Conservation (phyloP, 2,797 vertebrate species). For the Gallinago nigripennis region DNA sequence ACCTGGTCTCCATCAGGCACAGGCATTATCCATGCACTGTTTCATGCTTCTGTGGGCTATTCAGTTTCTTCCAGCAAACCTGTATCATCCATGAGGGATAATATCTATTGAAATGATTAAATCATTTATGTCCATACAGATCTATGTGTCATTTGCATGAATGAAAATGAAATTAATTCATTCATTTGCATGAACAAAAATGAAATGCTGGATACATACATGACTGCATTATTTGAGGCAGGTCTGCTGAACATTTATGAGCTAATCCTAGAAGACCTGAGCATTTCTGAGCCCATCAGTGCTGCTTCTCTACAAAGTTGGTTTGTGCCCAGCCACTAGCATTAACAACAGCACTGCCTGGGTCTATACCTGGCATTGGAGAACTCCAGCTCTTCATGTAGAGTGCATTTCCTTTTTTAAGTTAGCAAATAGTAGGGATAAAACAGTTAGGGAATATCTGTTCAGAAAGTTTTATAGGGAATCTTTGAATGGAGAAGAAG, state of each 20-base stretch:
- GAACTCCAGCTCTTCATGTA: not conserved
- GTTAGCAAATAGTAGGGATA: not conserved
- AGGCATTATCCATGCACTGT: not conserved
- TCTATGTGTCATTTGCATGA: not conserved
- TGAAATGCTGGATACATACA: not conserved
- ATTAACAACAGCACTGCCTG: not conserved
- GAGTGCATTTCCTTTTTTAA: not conserved
- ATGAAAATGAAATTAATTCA: not conserved
- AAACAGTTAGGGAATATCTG: not conserved
- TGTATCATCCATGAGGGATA: too few relatives aligned
- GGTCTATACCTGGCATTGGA: not conserved
- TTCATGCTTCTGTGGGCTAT: not conserved
- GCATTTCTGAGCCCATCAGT: not conserved
- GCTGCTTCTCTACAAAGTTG: not conserved
- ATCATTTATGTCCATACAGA: not conserved
- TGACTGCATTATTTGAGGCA: not conserved
- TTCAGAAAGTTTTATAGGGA: not conserved
- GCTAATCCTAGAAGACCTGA: not conserved
- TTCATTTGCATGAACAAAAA: not conserved
- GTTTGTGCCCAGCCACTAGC: not conserved
- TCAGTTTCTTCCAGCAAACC: not conserved
- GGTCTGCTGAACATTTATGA: not conserved
- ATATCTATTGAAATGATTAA: not conserved
- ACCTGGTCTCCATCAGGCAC: not conserved
- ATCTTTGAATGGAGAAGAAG: not conserved